These are phyloP conservation scores for Amyelois transitella DNA, from an alignment of 1,140 invertebrate species.

Conservation along the genomic window DNA sequence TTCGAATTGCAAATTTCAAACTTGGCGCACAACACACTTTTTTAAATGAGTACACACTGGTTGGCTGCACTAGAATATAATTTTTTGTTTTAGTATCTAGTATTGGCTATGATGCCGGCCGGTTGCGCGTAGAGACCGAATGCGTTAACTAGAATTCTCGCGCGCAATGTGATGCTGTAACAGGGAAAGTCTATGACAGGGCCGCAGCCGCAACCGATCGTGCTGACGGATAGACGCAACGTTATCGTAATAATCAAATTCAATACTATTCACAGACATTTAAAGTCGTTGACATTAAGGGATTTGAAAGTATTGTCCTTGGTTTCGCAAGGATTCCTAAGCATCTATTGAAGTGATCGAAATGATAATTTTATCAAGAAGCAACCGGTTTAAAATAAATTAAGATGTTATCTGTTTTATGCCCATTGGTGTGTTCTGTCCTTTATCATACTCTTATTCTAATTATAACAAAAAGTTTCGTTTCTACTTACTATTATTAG, in stretches of 20 bases:
- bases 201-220: slow-evolving; percentile 20
- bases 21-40: not conserved
- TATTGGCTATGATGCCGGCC: not conserved
- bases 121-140: slow-evolving; percentile 9
- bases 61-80: not conserved
- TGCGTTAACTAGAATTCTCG: slow-evolving; percentile 25
- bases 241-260: not conserved
- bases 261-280: not conserved
- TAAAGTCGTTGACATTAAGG: not conserved
- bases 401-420: no score
- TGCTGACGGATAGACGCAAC: slow-evolving; percentile 1
- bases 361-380: no score
- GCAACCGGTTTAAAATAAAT: no score
- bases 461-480: no score
- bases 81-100: not conserved
- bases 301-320: not conserved
- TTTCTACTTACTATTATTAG: no score
- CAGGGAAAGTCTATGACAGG: slow-evolving; percentile 48
- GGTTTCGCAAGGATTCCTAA: not conserved
- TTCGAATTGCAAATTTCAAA: not conserved
- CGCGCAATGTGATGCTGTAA: slow-evolving; percentile 46
- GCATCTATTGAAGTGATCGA: no score
- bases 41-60: not conserved
- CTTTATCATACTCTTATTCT: no score
- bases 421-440: no score